phyloP scores from a whole-genome alignment of 2,797 vertebrate species.

The Borostomias antarcticus region DNA sequence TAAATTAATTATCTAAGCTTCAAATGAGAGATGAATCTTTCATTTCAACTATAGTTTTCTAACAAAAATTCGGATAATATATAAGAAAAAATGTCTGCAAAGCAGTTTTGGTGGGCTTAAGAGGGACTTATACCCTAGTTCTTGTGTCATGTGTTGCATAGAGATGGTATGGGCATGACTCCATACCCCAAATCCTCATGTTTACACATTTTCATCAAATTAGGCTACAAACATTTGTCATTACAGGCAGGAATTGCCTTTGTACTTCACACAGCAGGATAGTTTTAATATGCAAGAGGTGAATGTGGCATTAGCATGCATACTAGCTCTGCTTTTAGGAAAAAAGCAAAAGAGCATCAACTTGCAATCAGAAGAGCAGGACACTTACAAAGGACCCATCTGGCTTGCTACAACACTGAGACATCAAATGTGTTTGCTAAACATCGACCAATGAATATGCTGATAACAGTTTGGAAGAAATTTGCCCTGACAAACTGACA shows the following conservation, averaged over 20 bases:
- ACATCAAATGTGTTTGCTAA: constrained; percentile 6
- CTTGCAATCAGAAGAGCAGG: constrained; percentile 27
- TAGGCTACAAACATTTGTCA: neutral
- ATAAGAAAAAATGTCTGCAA: too few relatives aligned
- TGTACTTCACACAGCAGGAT: neutral
- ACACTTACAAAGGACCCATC: constrained; percentile 17
- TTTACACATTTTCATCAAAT: too few relatives aligned
- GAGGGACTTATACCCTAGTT: too few relatives aligned
- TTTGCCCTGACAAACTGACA: neutral
- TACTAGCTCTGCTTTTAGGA: constrained; percentile 20
- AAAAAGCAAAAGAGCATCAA: constrained; percentile 29
- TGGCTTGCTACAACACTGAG: constrained; percentile 2
- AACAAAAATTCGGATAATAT: too few relatives aligned
- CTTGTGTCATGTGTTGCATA: too few relatives aligned
- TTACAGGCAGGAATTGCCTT: constrained; percentile 12
- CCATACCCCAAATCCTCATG: too few relatives aligned
- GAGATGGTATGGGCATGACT: too few relatives aligned
- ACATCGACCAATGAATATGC: neutral
- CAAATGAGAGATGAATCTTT: too few relatives aligned
- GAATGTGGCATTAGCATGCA: constrained; percentile 39
- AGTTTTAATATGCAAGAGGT: constrained; percentile 5
- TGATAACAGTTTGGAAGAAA: neutral
- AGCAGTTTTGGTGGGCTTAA: too few relatives aligned
- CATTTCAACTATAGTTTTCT: too few relatives aligned
- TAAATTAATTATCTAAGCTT: too few relatives aligned